phyloP scores from a whole-genome alignment of 2,113 vertebrate species.

The Phrynosoma platyrhinos region DNA sequence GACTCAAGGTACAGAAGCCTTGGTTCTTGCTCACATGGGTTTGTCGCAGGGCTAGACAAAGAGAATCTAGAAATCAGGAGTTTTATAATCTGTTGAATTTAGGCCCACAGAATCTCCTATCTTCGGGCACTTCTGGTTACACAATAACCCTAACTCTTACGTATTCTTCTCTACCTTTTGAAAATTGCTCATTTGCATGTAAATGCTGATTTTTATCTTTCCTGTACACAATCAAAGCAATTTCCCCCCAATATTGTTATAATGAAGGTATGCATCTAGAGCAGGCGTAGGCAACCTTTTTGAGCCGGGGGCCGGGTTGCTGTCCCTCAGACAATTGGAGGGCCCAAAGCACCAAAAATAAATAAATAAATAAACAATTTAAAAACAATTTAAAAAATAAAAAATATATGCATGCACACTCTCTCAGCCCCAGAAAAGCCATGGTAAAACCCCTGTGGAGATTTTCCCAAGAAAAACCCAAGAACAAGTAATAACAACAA shows the following conservation, averaged over 20 bases:
- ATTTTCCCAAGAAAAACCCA: no score
- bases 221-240: constrained; percentile 74
- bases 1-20: constrained; percentile 15
- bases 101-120: constrained; percentile 66
- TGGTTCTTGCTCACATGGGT: constrained; percentile 47
- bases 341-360: no score
- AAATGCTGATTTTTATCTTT: constrained; percentile 76
- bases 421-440: no score
- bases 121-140: constrained; percentile 70
- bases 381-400: no score
- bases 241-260: constrained; percentile 69
- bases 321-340: no score
- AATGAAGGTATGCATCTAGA: constrained; percentile 63
- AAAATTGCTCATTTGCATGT: constrained; percentile 76
- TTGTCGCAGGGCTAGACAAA: constrained; percentile 60
- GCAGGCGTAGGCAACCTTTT: no score
- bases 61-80: constrained; percentile 61
- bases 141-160: constrained; percentile 71
- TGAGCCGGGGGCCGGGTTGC: no score
- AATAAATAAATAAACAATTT: no score
- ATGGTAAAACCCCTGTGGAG: no score
- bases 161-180: constrained; percentile 67
- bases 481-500: no score
- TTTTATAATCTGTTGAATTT: constrained; percentile 70
- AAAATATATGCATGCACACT: no score